phyloP scores from a whole-genome alignment of 37 sponge, comb jelly and placozoan genomes.

The Cladorhizidae sp. region DNA sequence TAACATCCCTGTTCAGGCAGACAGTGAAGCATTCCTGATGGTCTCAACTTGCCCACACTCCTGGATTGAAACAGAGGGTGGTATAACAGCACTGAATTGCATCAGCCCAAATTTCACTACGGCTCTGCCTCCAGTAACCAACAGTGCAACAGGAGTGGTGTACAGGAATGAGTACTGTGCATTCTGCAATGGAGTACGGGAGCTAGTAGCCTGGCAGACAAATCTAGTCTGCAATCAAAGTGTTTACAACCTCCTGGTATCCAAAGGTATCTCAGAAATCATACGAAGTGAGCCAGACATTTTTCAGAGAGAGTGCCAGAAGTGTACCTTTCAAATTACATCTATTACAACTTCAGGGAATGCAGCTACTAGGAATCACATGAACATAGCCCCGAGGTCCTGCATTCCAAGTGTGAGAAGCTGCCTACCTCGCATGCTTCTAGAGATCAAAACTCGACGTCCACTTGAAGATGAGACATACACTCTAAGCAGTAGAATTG shows the following conservation, averaged over 20 bases:
- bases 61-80: not conserved
- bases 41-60: slow-evolving; percentile 11
- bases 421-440: not conserved
- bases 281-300: not conserved
- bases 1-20: not conserved
- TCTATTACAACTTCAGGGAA: too few species aligned
- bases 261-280: not conserved
- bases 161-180: slow-evolving; percentile 49
- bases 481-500: not conserved
- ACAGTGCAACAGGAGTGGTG: slow-evolving; percentile 21
- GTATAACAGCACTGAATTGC: not conserved
- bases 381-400: too few species aligned
- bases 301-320: not conserved
- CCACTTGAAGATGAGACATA: not conserved
- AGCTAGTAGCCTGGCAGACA: slow-evolving; percentile 3
- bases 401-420: not conserved
- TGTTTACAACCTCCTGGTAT: slow-evolving; percentile 3
- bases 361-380: not conserved
- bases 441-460: not conserved
- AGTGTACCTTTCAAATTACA: slow-evolving; percentile 6
- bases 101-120: not conserved
- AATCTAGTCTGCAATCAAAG: slow-evolving; percentile 15
- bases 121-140: slow-evolving; percentile 36
- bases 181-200: not conserved
- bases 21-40: slow-evolving; percentile 5